These are phyloP conservation scores for Trochalopteron elliotii DNA, from an alignment of 2,113 vertebrate species.

Conservation along the genomic window DNA sequence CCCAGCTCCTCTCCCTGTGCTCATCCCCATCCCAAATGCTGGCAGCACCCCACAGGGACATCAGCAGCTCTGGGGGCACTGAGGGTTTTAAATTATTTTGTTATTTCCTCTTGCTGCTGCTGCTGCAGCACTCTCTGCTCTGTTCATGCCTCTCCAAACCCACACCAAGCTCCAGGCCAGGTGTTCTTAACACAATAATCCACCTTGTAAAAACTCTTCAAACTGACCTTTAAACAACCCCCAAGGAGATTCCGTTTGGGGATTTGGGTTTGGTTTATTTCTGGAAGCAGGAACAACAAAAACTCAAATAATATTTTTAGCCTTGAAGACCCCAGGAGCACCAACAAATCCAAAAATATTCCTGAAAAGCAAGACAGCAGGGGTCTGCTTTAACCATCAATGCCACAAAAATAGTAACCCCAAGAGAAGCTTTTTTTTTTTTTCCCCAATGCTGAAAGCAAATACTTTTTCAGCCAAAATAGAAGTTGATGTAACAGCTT, in stretches of 20 bases:
- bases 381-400: not conserved
- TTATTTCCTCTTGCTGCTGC: not conserved
- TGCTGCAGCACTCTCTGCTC: not conserved
- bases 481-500: not conserved
- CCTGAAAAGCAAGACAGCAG: not conserved
- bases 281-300: not conserved
- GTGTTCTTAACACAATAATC: not conserved
- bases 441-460: not conserved
- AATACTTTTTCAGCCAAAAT: not conserved
- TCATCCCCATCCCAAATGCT: not conserved
- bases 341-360: constrained; percentile 29
- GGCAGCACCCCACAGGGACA: fast-evolving
- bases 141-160: not conserved
- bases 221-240: not conserved
- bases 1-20: not conserved
- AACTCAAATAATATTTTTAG: not conserved
- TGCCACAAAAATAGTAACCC: not conserved
- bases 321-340: not conserved
- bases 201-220: not conserved
- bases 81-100: not conserved
- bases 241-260: not conserved
- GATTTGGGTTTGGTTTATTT: not conserved
- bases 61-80: not conserved
- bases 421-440: not conserved
- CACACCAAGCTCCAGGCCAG: not conserved